Conservation (phyloP, 2,888 invertebrate genomes). For the Andrena flavipes region DNA sequence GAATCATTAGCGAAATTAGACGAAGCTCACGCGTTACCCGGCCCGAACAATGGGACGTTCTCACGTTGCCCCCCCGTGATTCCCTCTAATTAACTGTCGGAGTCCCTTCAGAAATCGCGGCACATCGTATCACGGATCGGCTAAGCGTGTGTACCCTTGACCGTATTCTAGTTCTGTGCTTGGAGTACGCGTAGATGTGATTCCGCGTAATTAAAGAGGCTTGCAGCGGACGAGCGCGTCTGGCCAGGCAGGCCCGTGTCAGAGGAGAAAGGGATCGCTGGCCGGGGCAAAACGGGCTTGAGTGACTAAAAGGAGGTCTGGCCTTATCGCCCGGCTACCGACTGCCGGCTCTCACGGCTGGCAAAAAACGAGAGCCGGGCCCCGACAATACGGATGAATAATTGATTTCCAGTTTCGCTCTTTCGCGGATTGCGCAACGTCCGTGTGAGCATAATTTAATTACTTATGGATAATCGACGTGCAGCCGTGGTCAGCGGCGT, state of each 20-base stretch:
- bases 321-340: constrained; percentile 1
- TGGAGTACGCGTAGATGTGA: no score
- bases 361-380: neutral
- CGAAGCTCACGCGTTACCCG: neutral
- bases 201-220: no score
- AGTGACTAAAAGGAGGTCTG: constrained; percentile 29
- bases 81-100: neutral
- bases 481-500: constrained; percentile 1
- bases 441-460: constrained; percentile 39
- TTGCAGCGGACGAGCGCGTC: neutral
- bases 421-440: constrained; percentile 22
- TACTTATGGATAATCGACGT: constrained; percentile 51
- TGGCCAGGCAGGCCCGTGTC: neutral
- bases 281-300: constrained; percentile 23
- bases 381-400: constrained; percentile 53
- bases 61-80: no score
- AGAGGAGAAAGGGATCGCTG: constrained; percentile 52
- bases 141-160: constrained; percentile 39
- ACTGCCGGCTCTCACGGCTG: constrained; percentile 19
- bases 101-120: constrained; percentile 54
- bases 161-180: constrained; percentile 39
- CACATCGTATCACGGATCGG: constrained; percentile 6
- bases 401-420: constrained; percentile 54
- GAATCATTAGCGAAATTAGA: constrained; percentile 2
- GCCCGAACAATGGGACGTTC: no score